Base-by-base conservation (phyloP, 2,888 invertebrate genomes). In the Nymphalis polychloros region DNA sequence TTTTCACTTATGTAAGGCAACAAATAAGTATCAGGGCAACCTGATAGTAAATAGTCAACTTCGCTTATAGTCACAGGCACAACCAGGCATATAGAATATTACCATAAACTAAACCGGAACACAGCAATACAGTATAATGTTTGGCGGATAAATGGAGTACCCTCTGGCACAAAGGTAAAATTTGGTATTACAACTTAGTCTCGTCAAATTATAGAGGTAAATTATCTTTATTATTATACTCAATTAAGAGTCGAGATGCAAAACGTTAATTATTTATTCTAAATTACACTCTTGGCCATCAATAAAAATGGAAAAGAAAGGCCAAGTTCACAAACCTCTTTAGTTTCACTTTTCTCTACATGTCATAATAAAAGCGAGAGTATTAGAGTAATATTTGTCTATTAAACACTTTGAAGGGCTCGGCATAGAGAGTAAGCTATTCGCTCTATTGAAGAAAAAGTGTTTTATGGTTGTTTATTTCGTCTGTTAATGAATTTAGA, bases 301-400 rank as follows among this genome's bases (percentile, higher is more conserved):
- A 69, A 71, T 69, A 63, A 64, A 55, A 19, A 59, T 63, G 19
- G 59, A 68, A 70, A 69, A 67, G 70, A 72, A 74, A 72, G 70
- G 73, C 73, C 72, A 72, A 75, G 73, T 74, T 75, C 76, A 74
- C 49, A 72, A 72, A 70, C 67, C 69, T 59, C 59, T 71, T 68
- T 67, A 71, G 73, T 75, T 75, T 77, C 75, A 78, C 77, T 78
- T 79, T 76, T 73, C 75, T 69, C 67, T 59, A 76, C 73, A 75
- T 75, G 75, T 76, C 75, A 73, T 72, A 73, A 75, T 75, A 75
- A 78, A 77, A 78, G 69, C 73, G 76, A 79, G 77, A 79, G 80
- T 77, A 72, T 72, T 70, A 64, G 41, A 64, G 66, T 62, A 77
- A 77, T 75, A 76, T 77, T 76, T 76, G 73, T 76, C 75, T 74